Percentiles rank a stretch among this genome's conserved stretches.
Evolutionary conservation across 2,113 vertebrate genomes (phyloP).

Genomic region (Romanogobio albipinnatus): DNA sequence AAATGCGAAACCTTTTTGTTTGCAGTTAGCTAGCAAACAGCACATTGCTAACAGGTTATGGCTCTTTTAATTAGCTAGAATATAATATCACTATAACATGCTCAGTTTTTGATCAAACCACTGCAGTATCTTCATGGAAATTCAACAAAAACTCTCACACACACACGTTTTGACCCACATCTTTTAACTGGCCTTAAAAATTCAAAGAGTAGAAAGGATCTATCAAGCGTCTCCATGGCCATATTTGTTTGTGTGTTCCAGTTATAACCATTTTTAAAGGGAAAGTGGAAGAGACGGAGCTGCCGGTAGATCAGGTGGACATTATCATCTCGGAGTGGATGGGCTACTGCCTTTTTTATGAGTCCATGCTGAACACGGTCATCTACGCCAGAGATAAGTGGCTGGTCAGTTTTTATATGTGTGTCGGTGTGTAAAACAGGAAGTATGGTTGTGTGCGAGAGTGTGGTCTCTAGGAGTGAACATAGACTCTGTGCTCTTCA

Average conservation of each 20-base stretch:
- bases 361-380: constrained; percentile 98
- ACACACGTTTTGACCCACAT: constrained; percentile 16
- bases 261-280: constrained; percentile 98
- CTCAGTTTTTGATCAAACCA: background rate
- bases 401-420: constrained; percentile 82
- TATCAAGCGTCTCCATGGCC: background rate
- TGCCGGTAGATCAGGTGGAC: constrained; percentile 95
- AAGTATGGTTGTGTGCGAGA: constrained; percentile 8
- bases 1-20: background rate
- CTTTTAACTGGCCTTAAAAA: background rate
- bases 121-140: background rate
- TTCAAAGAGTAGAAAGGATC: background rate
- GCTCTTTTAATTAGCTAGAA: background rate
- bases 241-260: constrained; percentile 70
- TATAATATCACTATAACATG: background rate
- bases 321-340: constrained; percentile 99
- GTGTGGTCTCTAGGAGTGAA: constrained; percentile 11
- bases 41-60: background rate
- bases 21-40: background rate
- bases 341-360: constrained; percentile 98
- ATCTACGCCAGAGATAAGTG: constrained; percentile 99
- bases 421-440: background rate
- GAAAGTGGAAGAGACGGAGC: constrained; percentile 96
- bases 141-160: constrained; percentile 18
- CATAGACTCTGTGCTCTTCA: constrained; percentile 70